Conservation (phyloP, 2,113 vertebrate genomes). For the Toxotes jaculatrix region DNA sequence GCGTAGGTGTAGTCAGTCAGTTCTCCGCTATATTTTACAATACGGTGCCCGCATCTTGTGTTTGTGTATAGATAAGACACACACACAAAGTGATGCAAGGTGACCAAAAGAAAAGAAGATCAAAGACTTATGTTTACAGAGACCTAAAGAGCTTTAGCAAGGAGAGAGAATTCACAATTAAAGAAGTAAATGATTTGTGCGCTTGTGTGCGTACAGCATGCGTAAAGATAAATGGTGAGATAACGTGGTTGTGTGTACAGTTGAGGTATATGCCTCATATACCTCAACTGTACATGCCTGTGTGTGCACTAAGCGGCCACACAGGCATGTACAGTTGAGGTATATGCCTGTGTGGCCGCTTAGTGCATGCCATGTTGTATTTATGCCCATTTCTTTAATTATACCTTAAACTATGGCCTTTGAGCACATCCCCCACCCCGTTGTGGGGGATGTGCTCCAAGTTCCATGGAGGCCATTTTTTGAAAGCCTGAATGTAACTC, state of each 20-base stretch:
- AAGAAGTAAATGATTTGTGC: no score
- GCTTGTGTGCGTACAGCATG: no score
- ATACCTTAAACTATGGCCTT: neutral
- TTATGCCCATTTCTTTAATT: slow-evolving; percentile 13
- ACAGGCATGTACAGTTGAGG: neutral
- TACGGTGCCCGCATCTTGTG: neutral
- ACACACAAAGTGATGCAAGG: no score
- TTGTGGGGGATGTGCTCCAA: neutral
- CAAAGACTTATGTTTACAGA: no score
- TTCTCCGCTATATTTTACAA: neutral
- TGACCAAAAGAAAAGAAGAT: no score
- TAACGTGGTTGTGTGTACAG: neutral
- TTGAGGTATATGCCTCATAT: neutral
- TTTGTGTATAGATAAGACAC: neutral
- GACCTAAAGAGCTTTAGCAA: no score
- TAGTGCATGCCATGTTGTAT: neutral
- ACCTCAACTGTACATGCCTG: no score
- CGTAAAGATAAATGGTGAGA: no score
- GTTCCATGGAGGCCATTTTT: neutral
- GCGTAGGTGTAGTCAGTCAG: neutral
- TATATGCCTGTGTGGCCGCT: neutral
- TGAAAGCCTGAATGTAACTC: slow-evolving; percentile 13
- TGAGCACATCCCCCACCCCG: neutral
- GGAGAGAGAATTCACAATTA: no score
- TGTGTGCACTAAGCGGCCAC: no score